Evolutionary conservation across 2,113 vertebrate species (phyloP).

Genomic region (Nipponia nippon): DNA sequence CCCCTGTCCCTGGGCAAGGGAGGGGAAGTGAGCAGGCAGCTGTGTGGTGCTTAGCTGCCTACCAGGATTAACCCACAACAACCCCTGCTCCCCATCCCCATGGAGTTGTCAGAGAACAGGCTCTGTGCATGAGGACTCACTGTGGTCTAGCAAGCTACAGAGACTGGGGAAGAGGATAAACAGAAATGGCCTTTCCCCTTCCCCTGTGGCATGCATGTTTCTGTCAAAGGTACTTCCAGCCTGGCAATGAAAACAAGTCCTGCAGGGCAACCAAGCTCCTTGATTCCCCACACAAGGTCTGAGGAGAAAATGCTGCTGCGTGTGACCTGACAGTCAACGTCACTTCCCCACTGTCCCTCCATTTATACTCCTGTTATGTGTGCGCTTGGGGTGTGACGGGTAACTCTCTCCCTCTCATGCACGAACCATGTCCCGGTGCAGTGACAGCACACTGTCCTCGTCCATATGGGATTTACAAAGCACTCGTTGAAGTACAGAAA

Average conservation of each 20-base stretch:
- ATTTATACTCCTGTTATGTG: not conserved
- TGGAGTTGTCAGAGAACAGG: not conserved
- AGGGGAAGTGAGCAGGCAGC: not conserved
- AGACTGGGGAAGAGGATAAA: accelerated
- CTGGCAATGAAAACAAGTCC: not conserved
- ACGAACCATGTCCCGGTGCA: accelerated
- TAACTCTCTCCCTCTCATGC: no score
- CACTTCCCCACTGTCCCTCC: not conserved
- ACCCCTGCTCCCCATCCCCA: not conserved
- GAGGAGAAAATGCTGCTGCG: not conserved
- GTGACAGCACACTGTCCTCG: not conserved
- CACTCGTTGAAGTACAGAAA: not conserved
- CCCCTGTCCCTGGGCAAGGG: not conserved
- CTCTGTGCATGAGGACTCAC: not conserved
- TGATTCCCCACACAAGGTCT: not conserved
- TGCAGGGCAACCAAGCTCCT: not conserved
- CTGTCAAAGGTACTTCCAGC: not conserved
- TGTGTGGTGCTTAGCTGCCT: not conserved
- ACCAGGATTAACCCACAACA: not conserved
- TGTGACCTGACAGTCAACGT: not conserved
- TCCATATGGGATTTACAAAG: not conserved
- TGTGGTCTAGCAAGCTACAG: not conserved
- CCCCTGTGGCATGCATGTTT: not conserved
- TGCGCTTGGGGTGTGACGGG: accelerated
- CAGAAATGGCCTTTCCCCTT: not conserved